Evolutionary conservation across 2,888 invertebrate species (phyloP), one percentile per base, ranked within the genome.

Genomic region (Eristalis tenax): DNA sequence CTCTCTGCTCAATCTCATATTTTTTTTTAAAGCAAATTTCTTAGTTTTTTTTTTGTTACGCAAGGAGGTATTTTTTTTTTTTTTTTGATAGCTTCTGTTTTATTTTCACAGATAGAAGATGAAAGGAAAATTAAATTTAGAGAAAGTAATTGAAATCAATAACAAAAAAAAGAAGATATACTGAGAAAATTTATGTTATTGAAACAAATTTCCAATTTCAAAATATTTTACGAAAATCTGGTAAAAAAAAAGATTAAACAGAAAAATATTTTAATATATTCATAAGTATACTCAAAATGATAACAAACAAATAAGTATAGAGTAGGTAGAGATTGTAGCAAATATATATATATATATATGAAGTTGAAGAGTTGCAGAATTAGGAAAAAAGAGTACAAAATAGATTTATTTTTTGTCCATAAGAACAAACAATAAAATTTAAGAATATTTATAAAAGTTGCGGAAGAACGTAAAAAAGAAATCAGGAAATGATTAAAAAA

Each of bases 1-100:
- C 79, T 83, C 83, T 87, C 79, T 75, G 66, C 86, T 87, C 83
- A 87, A 87, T 87, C 87, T 87, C 87, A 87, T 87, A 87, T 87
- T 87, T 87, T 78, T 64, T 56, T 38, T 68, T 38, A 6, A 32
- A 6, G 32, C 5, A 32, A 59, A 26, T 2, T 59, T 15, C 1
- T 38, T n/a, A n/a, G n/a, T 18, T 15, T 66, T 23, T 26, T 23
- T 3, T 35, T 70, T 64, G 18, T 50, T n/a, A 43, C 11, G 65
- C 70, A 59, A 59, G 43, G 71, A 43, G 23, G 5, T 13, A 26
- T 8, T 13, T 32, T 32, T 32, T 6, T 32, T 8, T 32, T 32
- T 8, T 32, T 5, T 32, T 43, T 11, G n/a, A n/a, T n/a, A 38
- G 18, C 4, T n/a, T 61, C 57, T 68, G n/a, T 57, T 40, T 40